These are phyloP conservation scores for Phataginus tricuspis DNA, from an alignment of 2,797 vertebrate genomes.

Conservation along the genomic window DNA sequence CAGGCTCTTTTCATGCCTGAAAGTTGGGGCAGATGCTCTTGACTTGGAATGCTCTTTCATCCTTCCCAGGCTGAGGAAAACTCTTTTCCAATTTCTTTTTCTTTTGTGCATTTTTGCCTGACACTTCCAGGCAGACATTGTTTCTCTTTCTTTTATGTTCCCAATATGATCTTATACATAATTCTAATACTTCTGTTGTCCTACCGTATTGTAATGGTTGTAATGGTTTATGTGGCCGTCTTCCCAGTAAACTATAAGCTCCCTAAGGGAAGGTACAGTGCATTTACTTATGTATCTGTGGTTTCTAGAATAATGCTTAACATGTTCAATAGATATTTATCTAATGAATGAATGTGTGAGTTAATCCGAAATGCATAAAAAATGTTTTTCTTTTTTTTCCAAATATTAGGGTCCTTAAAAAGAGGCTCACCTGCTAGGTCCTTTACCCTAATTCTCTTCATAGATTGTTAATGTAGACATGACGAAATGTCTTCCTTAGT, in stretches of 20 bases:
- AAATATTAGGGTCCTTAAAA: background rate
- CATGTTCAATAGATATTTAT: background rate
- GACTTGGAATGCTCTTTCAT: background rate
- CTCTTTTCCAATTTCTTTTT: background rate
- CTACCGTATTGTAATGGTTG: background rate
- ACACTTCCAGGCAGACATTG: background rate
- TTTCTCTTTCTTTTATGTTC: background rate
- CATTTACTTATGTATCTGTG: background rate
- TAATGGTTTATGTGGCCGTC: background rate
- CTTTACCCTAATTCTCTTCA: background rate
- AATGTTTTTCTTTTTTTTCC: background rate
- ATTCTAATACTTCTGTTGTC: background rate
- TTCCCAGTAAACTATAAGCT: background rate
- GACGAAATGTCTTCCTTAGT: background rate
- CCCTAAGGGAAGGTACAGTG: background rate
- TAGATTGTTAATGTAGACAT: background rate
- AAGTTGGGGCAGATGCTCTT: background rate
- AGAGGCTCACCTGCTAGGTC: background rate
- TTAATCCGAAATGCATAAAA: constrained; percentile 10
- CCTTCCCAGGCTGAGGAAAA: background rate
- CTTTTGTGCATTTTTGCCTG: background rate
- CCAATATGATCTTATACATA: background rate
- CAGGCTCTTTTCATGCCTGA: background rate
- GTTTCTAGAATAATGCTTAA: background rate
- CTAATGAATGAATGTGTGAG: background rate